Evolutionary conservation across 2,888 invertebrate species (phyloP).

Genomic region (Augochlorella aurata): DNA sequence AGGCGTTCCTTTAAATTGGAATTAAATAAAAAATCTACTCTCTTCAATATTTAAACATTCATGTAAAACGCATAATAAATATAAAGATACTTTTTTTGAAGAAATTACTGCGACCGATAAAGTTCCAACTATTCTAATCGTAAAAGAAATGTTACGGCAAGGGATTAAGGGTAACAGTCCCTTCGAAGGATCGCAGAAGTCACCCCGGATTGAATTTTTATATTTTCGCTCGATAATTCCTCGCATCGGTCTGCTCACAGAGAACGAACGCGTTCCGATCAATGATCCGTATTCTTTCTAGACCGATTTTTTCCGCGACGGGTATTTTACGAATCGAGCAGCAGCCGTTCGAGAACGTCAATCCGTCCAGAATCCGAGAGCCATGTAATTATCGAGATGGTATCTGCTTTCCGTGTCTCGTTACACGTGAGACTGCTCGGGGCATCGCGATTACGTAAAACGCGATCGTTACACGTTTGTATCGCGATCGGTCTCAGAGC

Average conservation of each 20-base stretch:
- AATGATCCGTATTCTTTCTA: neutral
- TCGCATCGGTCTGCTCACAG: neutral
- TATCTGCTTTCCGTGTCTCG: conserved; percentile 42
- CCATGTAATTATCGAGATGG: conserved; percentile 35
- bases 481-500: conserved; percentile 20
- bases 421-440: conserved; percentile 9
- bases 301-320: neutral
- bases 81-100: too few species aligned
- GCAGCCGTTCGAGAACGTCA: neutral
- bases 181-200: too few species aligned
- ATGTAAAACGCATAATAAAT: too few species aligned
- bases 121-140: too few species aligned
- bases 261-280: neutral
- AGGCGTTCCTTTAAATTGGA: too few species aligned
- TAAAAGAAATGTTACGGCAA: too few species aligned
- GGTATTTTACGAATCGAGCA: neutral
- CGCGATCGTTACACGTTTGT: conserved; percentile 16
- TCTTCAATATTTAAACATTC: too few species aligned
- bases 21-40: too few species aligned
- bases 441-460: conserved; percentile 23
- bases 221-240: neutral
- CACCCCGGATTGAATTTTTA: too few species aligned
- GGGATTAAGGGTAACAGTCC: too few species aligned
- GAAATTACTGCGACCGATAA: too few species aligned
- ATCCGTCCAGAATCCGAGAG: neutral